Conservation (phyloP, 2,797 vertebrate species). For the Manis javanica region DNA sequence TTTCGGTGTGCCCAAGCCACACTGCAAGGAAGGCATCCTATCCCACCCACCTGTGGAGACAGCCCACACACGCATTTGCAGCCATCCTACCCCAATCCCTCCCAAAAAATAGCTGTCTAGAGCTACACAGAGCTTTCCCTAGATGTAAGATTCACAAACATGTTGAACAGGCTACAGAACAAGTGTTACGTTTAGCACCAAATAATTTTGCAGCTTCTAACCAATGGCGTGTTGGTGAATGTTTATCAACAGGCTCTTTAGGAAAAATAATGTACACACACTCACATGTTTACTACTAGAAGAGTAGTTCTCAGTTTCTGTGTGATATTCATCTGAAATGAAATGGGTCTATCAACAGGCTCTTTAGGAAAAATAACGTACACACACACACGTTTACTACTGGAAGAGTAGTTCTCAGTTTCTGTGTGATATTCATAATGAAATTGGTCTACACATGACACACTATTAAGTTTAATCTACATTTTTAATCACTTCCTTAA, state of each 20-base stretch:
- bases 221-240: not conserved
- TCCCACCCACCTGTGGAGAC: not conserved
- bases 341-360: not conserved
- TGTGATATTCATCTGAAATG: not conserved
- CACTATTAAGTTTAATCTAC: not conserved
- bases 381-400: not conserved
- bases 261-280: not conserved
- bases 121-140: not conserved
- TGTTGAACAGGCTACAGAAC: not conserved
- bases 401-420: not conserved
- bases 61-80: rapidly evolving
- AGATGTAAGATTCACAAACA: not conserved
- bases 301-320: not conserved
- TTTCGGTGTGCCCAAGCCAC: not conserved
- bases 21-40: not conserved
- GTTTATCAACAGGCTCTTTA: not conserved
- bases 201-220: not conserved
- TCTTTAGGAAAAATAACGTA: not conserved
- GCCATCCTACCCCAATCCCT: not conserved
- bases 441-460: not conserved
- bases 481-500: not conserved
- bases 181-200: not conserved
- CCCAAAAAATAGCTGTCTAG: not conserved
- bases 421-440: not conserved
- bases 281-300: not conserved